Evolutionary conservation across 2,888 invertebrate species (phyloP).

Genomic region (Hyppa rectilinea): DNA sequence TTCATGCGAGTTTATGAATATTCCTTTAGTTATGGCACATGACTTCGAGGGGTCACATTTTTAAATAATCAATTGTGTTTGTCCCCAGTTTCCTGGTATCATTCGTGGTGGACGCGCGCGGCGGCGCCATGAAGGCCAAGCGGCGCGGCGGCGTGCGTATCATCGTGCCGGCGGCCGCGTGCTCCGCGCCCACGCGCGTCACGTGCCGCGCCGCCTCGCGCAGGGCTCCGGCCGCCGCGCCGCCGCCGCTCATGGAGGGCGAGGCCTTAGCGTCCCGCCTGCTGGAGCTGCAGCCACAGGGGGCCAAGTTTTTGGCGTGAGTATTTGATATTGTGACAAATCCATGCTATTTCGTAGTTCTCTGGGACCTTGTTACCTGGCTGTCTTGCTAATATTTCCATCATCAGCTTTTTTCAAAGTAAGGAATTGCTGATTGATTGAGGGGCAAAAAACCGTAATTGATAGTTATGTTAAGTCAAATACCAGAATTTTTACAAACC

Average conservation of each 20-base stretch:
- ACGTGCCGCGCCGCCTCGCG: slow-evolving; percentile 94
- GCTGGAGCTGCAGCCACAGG: slow-evolving; percentile 98
- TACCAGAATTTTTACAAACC: too few species aligned
- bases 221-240: slow-evolving; percentile 92
- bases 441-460: too few species aligned
- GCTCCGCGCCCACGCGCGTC: slow-evolving; percentile 98
- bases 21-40: not conserved
- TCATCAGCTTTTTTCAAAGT: not conserved
- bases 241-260: slow-evolving; percentile 99
- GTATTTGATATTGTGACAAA: slow-evolving; percentile 60
- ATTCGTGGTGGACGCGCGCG: slow-evolving; percentile 99
- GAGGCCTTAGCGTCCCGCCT: slow-evolving; percentile 99
- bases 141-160: slow-evolving; percentile 99
- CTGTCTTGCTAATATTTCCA: not conserved
- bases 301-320: slow-evolving; percentile 98
- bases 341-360: not conserved
- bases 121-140: slow-evolving; percentile 99
- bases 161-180: slow-evolving; percentile 98
- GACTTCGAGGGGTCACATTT: too few species aligned
- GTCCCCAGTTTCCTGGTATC: slow-evolving; percentile 96
- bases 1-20: not conserved
- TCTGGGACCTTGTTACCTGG: not conserved
- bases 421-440: too few species aligned
- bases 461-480: too few species aligned
- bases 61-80: not conserved